Conservation (phyloP, 2,888 invertebrate species). For the Diaprepes abbreviatus region DNA sequence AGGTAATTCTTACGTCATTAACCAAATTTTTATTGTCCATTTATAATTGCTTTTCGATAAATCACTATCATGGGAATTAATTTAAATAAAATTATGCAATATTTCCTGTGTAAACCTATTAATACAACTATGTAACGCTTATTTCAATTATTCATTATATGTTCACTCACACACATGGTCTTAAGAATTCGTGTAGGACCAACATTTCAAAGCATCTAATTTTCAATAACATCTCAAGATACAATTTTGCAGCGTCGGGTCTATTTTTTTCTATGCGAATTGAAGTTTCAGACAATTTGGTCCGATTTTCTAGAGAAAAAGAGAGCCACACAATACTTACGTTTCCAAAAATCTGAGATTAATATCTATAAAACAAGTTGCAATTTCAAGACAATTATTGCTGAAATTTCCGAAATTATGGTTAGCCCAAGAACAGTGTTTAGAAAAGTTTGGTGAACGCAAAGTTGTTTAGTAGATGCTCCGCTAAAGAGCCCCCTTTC, state of each 20-base stretch:
- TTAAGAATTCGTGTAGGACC: conserved; percentile 45
- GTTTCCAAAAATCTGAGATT: no score
- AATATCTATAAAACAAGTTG: no score
- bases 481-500: no score
- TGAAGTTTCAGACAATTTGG: no score
- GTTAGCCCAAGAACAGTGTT: no score
- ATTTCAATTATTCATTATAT: conserved; percentile 23
- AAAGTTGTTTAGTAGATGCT: no score
- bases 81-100: conserved; percentile 39
- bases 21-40: background rate
- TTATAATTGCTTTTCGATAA: conserved; percentile 35
- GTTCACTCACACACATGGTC: conserved; percentile 18
- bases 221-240: conserved; percentile 24
- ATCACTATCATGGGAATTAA: conserved; percentile 30
- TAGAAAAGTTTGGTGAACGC: no score
- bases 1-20: background rate
- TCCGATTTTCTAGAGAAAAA: no score
- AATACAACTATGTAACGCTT: conserved; percentile 35
- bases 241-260: conserved; percentile 9
- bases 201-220: conserved; percentile 26
- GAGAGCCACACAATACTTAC: no score
- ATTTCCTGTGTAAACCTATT: conserved; percentile 30
- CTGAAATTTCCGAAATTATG: no score
- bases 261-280: no score
- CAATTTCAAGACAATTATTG: no score